Evolutionary conservation across 2,113 vertebrate species (phyloP).

Genomic region (Amphiprion percula): DNA sequence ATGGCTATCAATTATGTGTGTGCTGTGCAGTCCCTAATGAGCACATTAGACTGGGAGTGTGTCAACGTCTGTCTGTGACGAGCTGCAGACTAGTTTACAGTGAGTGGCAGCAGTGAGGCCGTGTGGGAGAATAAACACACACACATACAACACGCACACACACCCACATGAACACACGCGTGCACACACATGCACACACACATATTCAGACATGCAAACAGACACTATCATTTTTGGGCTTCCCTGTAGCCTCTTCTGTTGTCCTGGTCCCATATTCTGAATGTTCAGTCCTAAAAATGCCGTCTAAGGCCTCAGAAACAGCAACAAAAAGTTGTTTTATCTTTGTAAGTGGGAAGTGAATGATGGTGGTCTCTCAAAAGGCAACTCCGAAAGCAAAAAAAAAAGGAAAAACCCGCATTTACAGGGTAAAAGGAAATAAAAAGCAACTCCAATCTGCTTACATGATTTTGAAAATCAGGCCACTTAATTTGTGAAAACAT

Average conservation of each 20-base stretch:
- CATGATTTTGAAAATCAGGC: not conserved
- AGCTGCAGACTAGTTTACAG: slow-evolving; percentile 87
- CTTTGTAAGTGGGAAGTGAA: not conserved
- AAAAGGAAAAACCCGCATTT: not conserved
- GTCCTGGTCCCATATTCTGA: not conserved
- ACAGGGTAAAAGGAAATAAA: not conserved
- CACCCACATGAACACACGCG: slow-evolving; percentile 12
- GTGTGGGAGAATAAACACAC: slow-evolving; percentile 81
- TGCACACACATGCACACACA: not conserved
- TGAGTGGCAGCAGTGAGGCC: slow-evolving; percentile 88
- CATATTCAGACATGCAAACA: slow-evolving; percentile 52
- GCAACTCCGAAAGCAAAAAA: not conserved
- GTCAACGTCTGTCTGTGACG: slow-evolving; percentile 89
- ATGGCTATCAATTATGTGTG: slow-evolving; percentile 80
- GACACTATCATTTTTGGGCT: slow-evolving; percentile 50
- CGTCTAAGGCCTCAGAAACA: not conserved
- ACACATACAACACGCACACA: not conserved
- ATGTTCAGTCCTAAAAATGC: not conserved
- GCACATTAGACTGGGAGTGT: slow-evolving; percentile 93
- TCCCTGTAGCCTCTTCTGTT: slow-evolving; percentile 49
- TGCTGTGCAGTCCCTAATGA: slow-evolving; percentile 91
- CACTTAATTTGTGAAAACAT: not conserved
- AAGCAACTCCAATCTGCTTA: no score
- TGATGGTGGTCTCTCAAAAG: not conserved
- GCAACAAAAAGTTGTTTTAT: slow-evolving; percentile 9